These are phyloP conservation scores for Lycaena phlaeas DNA, from an alignment of 2,888 invertebrate species.

Conservation along the genomic window DNA sequence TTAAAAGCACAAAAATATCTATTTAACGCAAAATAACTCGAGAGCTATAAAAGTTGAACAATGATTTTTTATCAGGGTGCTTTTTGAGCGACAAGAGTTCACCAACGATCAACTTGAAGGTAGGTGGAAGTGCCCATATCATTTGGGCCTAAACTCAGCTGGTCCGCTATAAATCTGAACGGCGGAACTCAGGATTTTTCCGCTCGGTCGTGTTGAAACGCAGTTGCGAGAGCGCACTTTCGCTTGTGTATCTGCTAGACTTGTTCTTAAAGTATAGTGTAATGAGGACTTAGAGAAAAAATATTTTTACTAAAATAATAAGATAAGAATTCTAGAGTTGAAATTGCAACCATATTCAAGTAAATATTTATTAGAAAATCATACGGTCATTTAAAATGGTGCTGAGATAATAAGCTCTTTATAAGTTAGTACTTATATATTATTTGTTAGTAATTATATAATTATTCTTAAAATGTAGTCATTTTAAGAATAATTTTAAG, in stretches of 20 bases:
- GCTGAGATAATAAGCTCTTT: too few relatives aligned
- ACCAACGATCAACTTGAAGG: slow-evolving; percentile 4
- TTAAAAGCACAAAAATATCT: background rate
- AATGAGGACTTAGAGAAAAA: background rate
- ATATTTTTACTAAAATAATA: background rate
- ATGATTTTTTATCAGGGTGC: background rate
- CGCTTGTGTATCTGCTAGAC: slow-evolving; percentile 1
- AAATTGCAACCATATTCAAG: too few relatives aligned
- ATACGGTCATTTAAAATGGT: too few relatives aligned
- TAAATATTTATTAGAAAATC: too few relatives aligned
- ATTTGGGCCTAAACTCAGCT: slow-evolving; percentile 8
- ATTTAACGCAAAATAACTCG: background rate
- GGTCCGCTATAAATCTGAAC: slow-evolving; percentile 2
- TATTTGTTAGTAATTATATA: too few relatives aligned
- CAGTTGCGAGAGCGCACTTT: background rate
- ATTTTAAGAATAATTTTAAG: too few relatives aligned
- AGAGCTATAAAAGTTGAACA: background rate
- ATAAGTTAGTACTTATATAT: too few relatives aligned
- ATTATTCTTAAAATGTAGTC: too few relatives aligned
- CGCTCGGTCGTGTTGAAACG: slow-evolving; percentile 7
- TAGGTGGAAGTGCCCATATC: background rate
- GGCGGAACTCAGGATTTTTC: slow-evolving; percentile 6
- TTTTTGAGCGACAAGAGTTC: background rate
- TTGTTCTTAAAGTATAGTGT: background rate
- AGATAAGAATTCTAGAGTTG: too few relatives aligned